These are phyloP conservation scores for Melanotaenia duboulayi DNA, from an alignment of 2,113 vertebrate species.

Conservation along the genomic window DNA sequence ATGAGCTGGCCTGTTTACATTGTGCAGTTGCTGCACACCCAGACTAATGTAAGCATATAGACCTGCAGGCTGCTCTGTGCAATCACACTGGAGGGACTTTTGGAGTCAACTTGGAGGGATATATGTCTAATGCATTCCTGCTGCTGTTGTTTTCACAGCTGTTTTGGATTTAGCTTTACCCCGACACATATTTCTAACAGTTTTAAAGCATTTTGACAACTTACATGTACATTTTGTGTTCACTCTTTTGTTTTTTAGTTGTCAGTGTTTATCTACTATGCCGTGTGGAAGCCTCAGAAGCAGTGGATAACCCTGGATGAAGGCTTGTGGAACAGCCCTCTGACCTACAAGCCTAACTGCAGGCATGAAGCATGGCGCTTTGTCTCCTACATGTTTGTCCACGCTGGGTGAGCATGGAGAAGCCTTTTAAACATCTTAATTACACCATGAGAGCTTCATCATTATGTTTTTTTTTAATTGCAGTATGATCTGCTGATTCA, in stretches of 20 bases:
- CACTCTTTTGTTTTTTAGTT: conserved; percentile 73
- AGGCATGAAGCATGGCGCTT: conserved; percentile 91
- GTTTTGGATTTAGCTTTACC: conserved; percentile 10
- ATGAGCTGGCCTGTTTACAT: background rate
- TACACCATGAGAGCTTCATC: background rate
- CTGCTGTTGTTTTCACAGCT: conserved; percentile 31
- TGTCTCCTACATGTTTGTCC: conserved; percentile 92
- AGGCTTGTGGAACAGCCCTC: conserved; percentile 86
- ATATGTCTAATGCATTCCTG: background rate
- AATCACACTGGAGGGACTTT: background rate
- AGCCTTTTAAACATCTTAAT: background rate
- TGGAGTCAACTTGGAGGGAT: background rate
- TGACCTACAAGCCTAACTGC: conserved; percentile 82
- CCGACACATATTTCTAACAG: background rate
- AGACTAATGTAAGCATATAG: conserved; percentile 2
- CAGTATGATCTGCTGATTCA: conserved; percentile 9
- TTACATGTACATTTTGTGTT: background rate
- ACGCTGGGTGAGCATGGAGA: conserved; percentile 88
- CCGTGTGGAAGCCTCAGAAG: conserved; percentile 91
- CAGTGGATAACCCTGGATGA: conserved; percentile 89
- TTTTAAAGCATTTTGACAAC: background rate
- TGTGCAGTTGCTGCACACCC: background rate
- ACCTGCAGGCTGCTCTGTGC: background rate
- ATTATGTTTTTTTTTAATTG: background rate
- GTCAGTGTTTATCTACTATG: conserved; percentile 91